Percentiles rank a stretch among this genome's conserved stretches.
Conservation (phyloP, 2,888 invertebrate species). For the Drosophila lutescens region DNA sequence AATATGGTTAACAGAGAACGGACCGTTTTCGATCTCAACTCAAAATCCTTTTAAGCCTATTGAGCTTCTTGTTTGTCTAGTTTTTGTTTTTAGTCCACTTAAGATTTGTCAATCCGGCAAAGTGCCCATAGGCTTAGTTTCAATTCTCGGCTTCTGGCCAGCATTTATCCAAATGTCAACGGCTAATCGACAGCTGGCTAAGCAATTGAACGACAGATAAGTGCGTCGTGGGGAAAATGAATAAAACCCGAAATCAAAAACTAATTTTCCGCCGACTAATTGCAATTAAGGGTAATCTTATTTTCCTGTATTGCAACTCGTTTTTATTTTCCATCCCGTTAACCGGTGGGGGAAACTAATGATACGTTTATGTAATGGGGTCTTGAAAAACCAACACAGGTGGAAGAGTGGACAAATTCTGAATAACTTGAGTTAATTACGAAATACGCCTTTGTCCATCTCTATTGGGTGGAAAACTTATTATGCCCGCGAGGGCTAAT, state of each 20-base stretch:
- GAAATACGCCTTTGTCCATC: slow-evolving; percentile 23
- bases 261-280: slow-evolving; percentile 36
- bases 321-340: slow-evolving; percentile 3
- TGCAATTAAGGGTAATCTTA: slow-evolving; percentile 40
- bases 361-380: slow-evolving; percentile 31
- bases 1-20: too few species aligned
- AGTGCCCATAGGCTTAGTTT: slow-evolving; percentile 25
- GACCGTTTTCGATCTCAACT: background rate
- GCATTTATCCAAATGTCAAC: slow-evolving; percentile 35
- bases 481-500: slow-evolving; percentile 63
- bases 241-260: slow-evolving; percentile 31
- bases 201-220: slow-evolving; percentile 34
- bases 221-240: slow-evolving; percentile 10
- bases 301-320: slow-evolving; percentile 27
- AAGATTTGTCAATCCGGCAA: slow-evolving; percentile 32
- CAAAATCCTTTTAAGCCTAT: slow-evolving; percentile 26
- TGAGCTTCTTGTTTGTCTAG: slow-evolving; percentile 16
- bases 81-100: slow-evolving; percentile 28
- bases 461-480: slow-evolving; percentile 39
- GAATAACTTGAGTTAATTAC: slow-evolving; percentile 8
- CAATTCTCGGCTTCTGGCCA: slow-evolving; percentile 27
- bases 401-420: slow-evolving; percentile 11
- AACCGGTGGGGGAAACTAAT: slow-evolving; percentile 15
- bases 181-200: slow-evolving; percentile 34
- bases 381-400: slow-evolving; percentile 11